Evolutionary conservation across 2,113 vertebrate species (phyloP), one percentile per base, ranked within the genome.

Genomic region (Colius striatus): DNA sequence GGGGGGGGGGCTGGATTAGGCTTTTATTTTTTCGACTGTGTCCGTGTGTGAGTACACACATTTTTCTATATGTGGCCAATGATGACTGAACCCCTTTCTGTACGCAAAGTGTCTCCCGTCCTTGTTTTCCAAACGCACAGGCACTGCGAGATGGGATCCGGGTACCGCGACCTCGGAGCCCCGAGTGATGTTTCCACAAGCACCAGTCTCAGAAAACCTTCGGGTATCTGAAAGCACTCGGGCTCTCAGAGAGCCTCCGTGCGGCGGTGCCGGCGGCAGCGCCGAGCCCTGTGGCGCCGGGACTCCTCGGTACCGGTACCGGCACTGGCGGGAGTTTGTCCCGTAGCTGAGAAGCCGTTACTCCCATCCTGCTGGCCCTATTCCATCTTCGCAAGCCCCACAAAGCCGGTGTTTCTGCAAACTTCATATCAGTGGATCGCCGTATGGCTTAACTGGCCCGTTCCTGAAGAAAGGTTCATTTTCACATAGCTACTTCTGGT

Each of bases 401-500:
- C 26, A 9, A 48, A 36, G 26, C 70, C 30, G 5, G 10, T 26
- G 43, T 1, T 41, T 18, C 74, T 32, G n/a, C 83, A 30, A 21
- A 51, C 43, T 67, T 41, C 41, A 0, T 55, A 22, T 1, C 74
- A 3, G 60, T 34, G 8, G 19, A 6, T 27, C 27, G 50, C 41
- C 12, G 5, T 51, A 38, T 32, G 16, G 62, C 80, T 45, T 8
- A 45, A 30, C 43, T 5, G 18, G 9, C 34, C 45, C 5, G 57
- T 60, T n/a, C 34, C 75, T 45, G 47, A 32, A 38, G 32, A 47
- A 87, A 58, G 38, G 65, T 12, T 7, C 15, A 0, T 22, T 9
- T 32, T 11, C 34, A 9, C 47, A 10, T 0, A 6, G 51, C 51
- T n/a, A 0, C 2, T 55, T 7, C 27, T 30, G 60, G 22, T 10